Percentiles rank a stretch among this genome's conserved stretches.
phyloP scores from a whole-genome alignment of 2,113 vertebrate species.

The Sterrhoptilus dennistouni region DNA sequence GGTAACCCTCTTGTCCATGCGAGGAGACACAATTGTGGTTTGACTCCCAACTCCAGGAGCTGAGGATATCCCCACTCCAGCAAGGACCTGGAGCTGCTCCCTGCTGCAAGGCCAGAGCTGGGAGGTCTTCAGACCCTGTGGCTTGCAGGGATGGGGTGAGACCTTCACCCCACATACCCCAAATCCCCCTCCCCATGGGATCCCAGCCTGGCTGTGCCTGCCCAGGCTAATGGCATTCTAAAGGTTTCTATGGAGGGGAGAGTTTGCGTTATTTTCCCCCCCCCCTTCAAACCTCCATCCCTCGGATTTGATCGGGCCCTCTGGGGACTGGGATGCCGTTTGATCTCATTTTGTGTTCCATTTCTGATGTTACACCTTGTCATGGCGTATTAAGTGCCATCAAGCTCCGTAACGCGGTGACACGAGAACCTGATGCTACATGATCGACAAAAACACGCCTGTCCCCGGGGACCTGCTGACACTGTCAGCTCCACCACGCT shows the following conservation, averaged over 20 bases:
- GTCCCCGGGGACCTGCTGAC: conserved; percentile 37
- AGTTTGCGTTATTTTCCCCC: not conserved
- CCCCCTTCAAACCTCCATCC: not conserved
- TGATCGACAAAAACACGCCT: conserved; percentile 2
- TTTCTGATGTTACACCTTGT: conserved; percentile 69
- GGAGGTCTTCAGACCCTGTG: not conserved
- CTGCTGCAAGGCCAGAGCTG: not conserved
- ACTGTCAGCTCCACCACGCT: not conserved
- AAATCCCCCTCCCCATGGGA: accelerated
- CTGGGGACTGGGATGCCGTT: conserved; percentile 44
- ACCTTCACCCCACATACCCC: not conserved
- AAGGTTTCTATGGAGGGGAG: not conserved
- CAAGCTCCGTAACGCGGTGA: conserved; percentile 32
- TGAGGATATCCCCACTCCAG: not conserved
- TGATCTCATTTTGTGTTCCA: conserved; percentile 60
- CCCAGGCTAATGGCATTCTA: not conserved
- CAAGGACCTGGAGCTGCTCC: not conserved
- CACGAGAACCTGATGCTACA: conserved; percentile 50
- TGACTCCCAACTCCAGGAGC: not conserved
- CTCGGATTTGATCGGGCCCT: conserved; percentile 38
- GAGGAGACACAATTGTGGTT: accelerated
- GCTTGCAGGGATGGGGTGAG: accelerated
- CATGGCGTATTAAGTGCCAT: conserved; percentile 56
- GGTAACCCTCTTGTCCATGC: not conserved
- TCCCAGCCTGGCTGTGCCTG: not conserved